Evolutionary conservation across 2,888 invertebrate genomes (phyloP), one percentile per base, ranked within the genome.

Genomic region (Drosophila mimetica): DNA sequence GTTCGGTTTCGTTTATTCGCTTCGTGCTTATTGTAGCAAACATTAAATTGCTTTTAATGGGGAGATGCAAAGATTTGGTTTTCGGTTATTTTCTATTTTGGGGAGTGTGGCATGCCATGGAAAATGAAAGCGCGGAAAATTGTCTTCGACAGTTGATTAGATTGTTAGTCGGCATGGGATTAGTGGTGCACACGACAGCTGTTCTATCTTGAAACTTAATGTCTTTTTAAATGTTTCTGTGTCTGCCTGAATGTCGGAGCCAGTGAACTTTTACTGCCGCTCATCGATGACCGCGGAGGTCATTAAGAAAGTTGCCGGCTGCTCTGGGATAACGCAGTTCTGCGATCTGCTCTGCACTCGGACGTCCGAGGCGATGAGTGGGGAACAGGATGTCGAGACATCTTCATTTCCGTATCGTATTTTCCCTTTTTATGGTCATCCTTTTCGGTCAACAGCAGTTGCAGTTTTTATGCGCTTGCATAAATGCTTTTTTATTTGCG

Each of bases 21-120:
- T 36, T 80, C 54, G 67, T 78, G 76, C 78, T 76, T 85, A 74
- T 85, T 78, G 79, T 74, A 47, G 60, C 82, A 65, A 71, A 82
- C 82, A 79, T 81, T 79, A 60, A 79, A 79, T 79, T 60, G 86
- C 77, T 82, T 80, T 80, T 76, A 85, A 82, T 82, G 76, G 70
- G 52, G 48, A 63, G 41, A 85, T 81, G 85, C 74, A 54, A 66
- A 78, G 66, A 81, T 75, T 84, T 48, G 41, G 14, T 28, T 37
- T 58, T 48, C 30, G 28, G 36, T 25, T 34, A 32, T 28, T 22
- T 46, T 37, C 61, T 47, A n/a, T 44, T 22, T 36, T 25, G 42
- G 64, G 66, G 67, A 72, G 42, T 25, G 42, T 4, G 42, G 22
- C 42, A 1, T n/a, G 67, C 57, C 36, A 42, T 52, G 48, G 59